Percentiles rank a stretch among this genome's conserved stretches.
These are phyloP conservation scores for Elysia chlorotica DNA, from an alignment of 1,140 invertebrate species.

Conservation along the genomic window DNA sequence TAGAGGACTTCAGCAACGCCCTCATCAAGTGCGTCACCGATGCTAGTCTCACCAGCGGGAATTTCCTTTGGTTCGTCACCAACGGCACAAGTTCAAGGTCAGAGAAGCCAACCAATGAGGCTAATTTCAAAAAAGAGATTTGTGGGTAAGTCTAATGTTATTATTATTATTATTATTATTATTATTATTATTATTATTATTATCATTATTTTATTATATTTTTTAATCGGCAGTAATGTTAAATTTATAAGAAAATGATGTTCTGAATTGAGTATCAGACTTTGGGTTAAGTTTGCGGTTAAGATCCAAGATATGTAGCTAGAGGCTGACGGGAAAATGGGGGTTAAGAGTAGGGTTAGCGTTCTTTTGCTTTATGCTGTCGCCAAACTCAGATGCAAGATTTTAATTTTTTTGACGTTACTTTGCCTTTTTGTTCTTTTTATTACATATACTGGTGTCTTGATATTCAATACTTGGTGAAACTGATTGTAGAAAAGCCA, in stretches of 20 bases:
- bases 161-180: neutral
- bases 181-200: neutral
- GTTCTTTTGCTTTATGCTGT: too few species aligned
- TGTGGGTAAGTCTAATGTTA: constrained; percentile 2
- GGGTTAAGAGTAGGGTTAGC: too few species aligned
- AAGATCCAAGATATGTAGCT: neutral
- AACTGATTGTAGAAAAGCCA: too few species aligned
- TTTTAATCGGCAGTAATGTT: neutral
- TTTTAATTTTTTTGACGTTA: too few species aligned
- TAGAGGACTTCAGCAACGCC: constrained; percentile 19
- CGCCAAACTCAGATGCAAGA: too few species aligned
- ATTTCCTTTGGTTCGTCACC: constrained; percentile 25
- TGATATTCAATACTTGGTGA: too few species aligned
- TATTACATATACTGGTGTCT: too few species aligned
- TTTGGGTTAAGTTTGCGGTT: neutral
- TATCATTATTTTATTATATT: neutral
- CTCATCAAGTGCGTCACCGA: neutral
- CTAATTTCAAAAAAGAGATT: constrained; percentile 13
- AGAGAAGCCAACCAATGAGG: constrained; percentile 4
- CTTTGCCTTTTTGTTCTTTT: too few species aligned
- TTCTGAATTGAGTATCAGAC: too few species aligned
- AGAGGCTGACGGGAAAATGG: neutral
- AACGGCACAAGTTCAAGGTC: constrained; percentile 24
- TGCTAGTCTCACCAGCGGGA: neutral
- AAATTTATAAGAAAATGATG: neutral